Base-by-base conservation (phyloP, 1,140 invertebrate species). In the Drosophila pseudoobscura region DNA sequence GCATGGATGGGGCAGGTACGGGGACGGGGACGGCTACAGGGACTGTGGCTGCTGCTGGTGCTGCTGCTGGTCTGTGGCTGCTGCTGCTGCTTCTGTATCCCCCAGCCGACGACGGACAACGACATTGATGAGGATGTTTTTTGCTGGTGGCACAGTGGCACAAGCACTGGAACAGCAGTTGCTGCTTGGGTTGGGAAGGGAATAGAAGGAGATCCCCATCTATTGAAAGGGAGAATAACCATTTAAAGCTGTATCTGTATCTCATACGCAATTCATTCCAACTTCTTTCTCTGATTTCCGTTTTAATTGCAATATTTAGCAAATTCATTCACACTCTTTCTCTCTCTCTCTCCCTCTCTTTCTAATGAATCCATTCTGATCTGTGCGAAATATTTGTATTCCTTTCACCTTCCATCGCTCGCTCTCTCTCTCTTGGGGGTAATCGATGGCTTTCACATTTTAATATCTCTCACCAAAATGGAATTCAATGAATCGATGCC, bases 121-220 rank as follows among this genome's bases (percentile, higher is more conserved):
- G 82, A 85, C 82, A 82, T 85, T 85, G 82, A 85, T 85, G 82
- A 85, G 82, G 69, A 87, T 87, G 82, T 82, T 87, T 57, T 61
- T 63, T 62, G 68, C 54, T 15, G 45, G 17, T 20, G 57, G 13
- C 47, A 85, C 82, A 87, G 82, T 85, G 82, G 78, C 13, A 15
- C 50, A 73, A 78, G 54, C 9, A 35, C 24, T 5, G 24, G 24
- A 24, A 13, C 26, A 24, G 51, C 17, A 35, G 29, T 9, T 13
- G 29, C 51, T 53, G 31, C 51, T 11, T 41, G 51, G 31, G 29
- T 22, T 31, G 31, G 8, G 8, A 20, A 2, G 20, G 24, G 24
- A 24, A 24, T 11, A 39, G 11, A 11, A 11, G 35, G 13, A 39
- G 35, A 5, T 39, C 11, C 35, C 35, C 35, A 13, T 39, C 35